A percentile compares a stretch with the other conserved stretches of the same genome.
Evolutionary conservation across 2,888 invertebrate species (phyloP).

Genomic region (Patella depressa): DNA sequence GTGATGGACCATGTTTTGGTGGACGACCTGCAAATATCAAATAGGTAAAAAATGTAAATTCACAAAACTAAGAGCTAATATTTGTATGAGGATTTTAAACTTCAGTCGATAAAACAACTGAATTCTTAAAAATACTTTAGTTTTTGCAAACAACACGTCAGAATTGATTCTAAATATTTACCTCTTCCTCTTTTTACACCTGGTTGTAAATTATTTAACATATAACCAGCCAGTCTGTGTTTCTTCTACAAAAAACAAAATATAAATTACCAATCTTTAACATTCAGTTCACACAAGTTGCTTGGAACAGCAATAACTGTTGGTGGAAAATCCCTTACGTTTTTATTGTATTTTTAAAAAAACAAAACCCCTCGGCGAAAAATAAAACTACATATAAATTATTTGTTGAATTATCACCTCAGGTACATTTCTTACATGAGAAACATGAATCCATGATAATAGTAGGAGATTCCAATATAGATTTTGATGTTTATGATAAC

Average conservation of each 20-base stretch:
- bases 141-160: not conserved
- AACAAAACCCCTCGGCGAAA: not conserved
- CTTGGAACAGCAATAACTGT: no score
- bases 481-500: not conserved
- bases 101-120: no score
- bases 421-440: not conserved
- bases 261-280: no score
- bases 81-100: no score
- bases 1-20: slow-evolving; percentile 45
- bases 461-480: not conserved
- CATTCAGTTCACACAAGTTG: no score
- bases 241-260: slow-evolving; percentile 42
- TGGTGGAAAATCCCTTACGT: no score
- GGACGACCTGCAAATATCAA: slow-evolving; percentile 39
- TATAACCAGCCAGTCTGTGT: slow-evolving; percentile 44
- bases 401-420: not conserved
- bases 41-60: no score
- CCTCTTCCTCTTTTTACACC: slow-evolving; percentile 38
- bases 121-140: no score
- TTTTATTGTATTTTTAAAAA: not conserved
- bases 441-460: not conserved
- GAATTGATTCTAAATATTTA: slow-evolving; percentile 13
- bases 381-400: not conserved
- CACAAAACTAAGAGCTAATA: no score
- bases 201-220: slow-evolving; percentile 37